Evolutionary conservation across 1,140 invertebrate species (phyloP).

Genomic region (Grapholita molesta): DNA sequence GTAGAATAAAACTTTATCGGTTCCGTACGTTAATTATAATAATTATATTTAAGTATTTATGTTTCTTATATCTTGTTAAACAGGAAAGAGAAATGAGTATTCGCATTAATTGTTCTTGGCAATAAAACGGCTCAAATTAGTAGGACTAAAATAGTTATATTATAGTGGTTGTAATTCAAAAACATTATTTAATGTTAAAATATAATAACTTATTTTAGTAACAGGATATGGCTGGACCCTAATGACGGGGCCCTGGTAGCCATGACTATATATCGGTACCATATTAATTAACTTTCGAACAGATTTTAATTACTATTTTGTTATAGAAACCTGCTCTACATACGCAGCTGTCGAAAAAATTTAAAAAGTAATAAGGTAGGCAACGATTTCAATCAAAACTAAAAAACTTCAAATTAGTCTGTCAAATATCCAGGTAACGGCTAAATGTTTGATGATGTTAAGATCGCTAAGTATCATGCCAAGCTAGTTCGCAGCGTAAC

Average conservation of each 20-base stretch:
- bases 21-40: background rate
- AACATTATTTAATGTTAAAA: no score
- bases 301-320: conserved; percentile 23
- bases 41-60: background rate
- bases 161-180: no score
- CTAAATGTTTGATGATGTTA: background rate
- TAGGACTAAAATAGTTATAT: no score
- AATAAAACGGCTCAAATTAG: no score
- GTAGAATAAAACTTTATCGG: background rate
- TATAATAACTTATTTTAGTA: no score
- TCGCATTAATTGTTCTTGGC: background rate
- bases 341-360: conserved; percentile 2
- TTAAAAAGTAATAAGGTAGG: conserved; percentile 11
- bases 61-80: background rate
- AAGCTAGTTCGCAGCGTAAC: background rate
- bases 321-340: background rate
- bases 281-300: conserved; percentile 33
- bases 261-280: conserved; percentile 1
- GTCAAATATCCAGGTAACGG: background rate
- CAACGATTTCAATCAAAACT: background rate
- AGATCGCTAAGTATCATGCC: background rate
- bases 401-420: background rate
- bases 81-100: background rate
- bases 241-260: background rate
- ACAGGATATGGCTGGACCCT: background rate